Conservation (phyloP, 1,140 invertebrate species). For the Caenorhabditis remanei region DNA sequence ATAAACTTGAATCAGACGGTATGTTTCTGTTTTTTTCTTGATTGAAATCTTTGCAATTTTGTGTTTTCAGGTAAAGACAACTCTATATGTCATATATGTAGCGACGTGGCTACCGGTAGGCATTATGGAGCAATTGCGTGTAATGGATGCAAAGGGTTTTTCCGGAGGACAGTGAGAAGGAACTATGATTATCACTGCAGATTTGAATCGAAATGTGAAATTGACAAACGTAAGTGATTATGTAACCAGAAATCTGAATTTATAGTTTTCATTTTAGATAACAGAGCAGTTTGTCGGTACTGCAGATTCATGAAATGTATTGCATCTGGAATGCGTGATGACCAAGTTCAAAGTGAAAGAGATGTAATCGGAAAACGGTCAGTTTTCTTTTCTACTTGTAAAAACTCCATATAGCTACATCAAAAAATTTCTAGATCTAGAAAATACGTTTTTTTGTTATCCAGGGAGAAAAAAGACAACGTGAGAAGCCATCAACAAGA, state of each 20-base stretch:
- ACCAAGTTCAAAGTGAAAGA: conserved; percentile 75
- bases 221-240: conserved; percentile 82
- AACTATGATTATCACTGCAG: conserved; percentile 95
- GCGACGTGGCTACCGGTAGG: conserved; percentile 67
- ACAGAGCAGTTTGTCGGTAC: conserved; percentile 75
- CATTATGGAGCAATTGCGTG: conserved; percentile 93
- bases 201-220: conserved; percentile 91
- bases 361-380: conserved; percentile 75
- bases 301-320: conserved; percentile 75
- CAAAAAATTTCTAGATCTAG: not conserved
- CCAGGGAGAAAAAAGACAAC: conserved; percentile 28
- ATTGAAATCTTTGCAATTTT: not conserved
- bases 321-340: conserved; percentile 75
- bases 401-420: not conserved
- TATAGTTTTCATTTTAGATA: conserved; percentile 69
- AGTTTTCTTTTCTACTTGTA: not conserved
- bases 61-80: conserved; percentile 31
- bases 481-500: not conserved
- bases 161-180: conserved; percentile 91
- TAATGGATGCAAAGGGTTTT: conserved; percentile 85
- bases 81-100: conserved; percentile 73
- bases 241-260: not conserved
- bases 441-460: not conserved
- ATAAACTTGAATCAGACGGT: not conserved
- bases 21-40: not conserved